Evolutionary conservation across 2,888 invertebrate species (phyloP), one percentile per base, ranked within the genome.

Genomic region (Neuroscelio doddi): DNA sequence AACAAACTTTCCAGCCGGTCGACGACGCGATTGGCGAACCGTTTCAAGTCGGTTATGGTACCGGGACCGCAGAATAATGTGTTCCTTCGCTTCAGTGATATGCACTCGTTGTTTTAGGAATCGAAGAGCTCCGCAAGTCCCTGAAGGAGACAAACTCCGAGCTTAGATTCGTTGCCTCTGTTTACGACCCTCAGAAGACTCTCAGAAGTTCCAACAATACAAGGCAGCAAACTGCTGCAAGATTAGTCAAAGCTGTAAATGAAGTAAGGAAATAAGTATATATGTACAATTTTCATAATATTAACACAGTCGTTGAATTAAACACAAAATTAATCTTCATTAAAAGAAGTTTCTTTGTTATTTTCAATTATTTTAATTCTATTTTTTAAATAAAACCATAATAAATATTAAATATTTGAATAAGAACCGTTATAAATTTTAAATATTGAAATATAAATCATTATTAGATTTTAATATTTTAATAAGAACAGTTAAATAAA

Each of bases 141-240:
- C 68, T 81, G 61, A 81, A 80, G 49, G 73, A 81, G 42, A 68
- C 75, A 15, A 78, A 79, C 69, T 71, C 78, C 1, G 49, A 72
- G 7, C 68, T 83, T 9, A 78, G 78, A 49, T 73, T 83, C 46
- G 65, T 80, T 12, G 41, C 83, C 51, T 79, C 82, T 24, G 61
- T 83, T 14, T 71, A 57, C 36, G 83, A 84, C 30, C 62, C 73
- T 2, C 68, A 72, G 9, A 74, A 69, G 9, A 65, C 66, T 1
- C 64, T 83, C 7, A 76, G 63, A 41, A 79, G 72, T 57, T 80
- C 82, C 30, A 75, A 72, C 1, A 71, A 58, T 3, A 57, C 71
- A 5, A 77, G 78, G 5, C 78, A 79, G 47, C 76, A 79, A 52
- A 70, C 75, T 45, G 57, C 62, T 3, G 73, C 70, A 10, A 72